Evolutionary conservation across 1,140 invertebrate genomes (phyloP).

Genomic region (Campoletis sonorensis): DNA sequence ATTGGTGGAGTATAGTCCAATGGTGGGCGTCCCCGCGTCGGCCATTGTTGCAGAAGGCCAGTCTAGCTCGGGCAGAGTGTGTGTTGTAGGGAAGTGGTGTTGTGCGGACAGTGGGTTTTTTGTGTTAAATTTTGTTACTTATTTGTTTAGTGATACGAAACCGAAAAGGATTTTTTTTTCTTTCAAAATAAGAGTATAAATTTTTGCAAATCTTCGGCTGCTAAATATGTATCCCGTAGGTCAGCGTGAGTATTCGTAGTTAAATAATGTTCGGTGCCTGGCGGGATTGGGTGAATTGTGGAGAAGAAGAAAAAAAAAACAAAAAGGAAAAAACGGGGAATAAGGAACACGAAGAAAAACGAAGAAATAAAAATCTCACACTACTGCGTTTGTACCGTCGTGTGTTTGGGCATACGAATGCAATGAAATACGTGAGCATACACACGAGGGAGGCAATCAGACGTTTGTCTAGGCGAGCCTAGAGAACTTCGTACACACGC

Average conservation of each 20-base stretch:
- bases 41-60: constrained; percentile 66
- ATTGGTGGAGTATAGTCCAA: constrained; percentile 49
- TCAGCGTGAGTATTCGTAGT: constrained; percentile 72
- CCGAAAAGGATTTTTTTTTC: constrained; percentile 61
- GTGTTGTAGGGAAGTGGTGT: constrained; percentile 70
- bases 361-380: constrained; percentile 36
- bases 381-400: too few species aligned
- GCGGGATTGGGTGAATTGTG: constrained; percentile 8
- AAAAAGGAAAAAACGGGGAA: not conserved
- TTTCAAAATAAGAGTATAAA: constrained; percentile 46
- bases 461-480: constrained; percentile 60
- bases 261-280: constrained; percentile 20
- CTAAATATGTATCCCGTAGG: constrained; percentile 76
- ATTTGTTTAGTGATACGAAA: too few species aligned
- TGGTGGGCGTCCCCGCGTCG: constrained; percentile 43
- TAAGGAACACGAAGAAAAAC: constrained; percentile 16
- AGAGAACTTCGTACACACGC: constrained; percentile 47
- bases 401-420: not conserved
- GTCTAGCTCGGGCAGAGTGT: constrained; percentile 64
- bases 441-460: constrained; percentile 27
- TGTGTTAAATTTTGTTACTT: constrained; percentile 70
- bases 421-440: not conserved
- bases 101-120: constrained; percentile 70
- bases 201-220: constrained; percentile 61
- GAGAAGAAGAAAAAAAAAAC: constrained; percentile 25